These are phyloP conservation scores for Mylabris phalerata DNA, from an alignment of 1,140 invertebrate genomes.

Conservation along the genomic window DNA sequence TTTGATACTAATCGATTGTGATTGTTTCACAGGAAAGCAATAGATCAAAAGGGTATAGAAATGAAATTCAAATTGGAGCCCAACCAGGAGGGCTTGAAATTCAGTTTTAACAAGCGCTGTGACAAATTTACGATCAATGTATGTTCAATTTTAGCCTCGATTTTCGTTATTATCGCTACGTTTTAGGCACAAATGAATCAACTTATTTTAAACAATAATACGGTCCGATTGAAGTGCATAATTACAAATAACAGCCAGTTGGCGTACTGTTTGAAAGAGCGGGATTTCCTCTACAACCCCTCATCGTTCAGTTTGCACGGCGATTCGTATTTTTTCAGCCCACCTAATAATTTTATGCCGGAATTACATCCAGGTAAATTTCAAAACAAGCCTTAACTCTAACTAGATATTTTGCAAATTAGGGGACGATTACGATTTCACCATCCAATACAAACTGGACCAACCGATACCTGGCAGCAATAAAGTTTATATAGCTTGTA, in stretches of 20 bases:
- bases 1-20: too few species aligned
- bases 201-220: slow-evolving; percentile 1
- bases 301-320: background rate
- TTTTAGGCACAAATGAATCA: background rate
- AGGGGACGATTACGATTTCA: background rate
- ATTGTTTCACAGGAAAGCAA: too few species aligned
- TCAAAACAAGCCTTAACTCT: background rate
- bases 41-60: too few species aligned
- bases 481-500: slow-evolving; percentile 1
- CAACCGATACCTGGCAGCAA: background rate
- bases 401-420: background rate
- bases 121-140: slow-evolving; percentile 5
- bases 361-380: slow-evolving; percentile 15
- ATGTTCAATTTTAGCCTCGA: background rate
- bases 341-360: background rate
- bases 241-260: slow-evolving; percentile 4
- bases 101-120: background rate
- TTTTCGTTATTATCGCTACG: background rate
- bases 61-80: too few species aligned
- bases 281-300: background rate
- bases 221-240: slow-evolving; percentile 8
- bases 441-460: background rate
- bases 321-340: background rate
- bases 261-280: background rate
- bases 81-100: too few species aligned